phyloP scores from a whole-genome alignment of 2,888 invertebrate species.

The Drosophila melanosoma region DNA sequence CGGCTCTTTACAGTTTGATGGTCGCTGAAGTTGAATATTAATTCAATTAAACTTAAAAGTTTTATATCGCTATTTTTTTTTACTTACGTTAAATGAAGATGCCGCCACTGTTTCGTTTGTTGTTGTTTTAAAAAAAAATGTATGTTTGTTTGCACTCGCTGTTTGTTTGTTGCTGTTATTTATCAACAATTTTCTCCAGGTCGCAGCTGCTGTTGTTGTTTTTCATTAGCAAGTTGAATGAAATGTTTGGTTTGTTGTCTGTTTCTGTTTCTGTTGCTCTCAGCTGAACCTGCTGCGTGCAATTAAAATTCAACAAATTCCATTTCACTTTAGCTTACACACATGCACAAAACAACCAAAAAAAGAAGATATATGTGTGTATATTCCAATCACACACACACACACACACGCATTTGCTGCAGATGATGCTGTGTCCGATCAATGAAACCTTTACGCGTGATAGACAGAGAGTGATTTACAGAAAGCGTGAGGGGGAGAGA shows the following conservation, averaged over 20 bases:
- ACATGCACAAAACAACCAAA: conserved; percentile 10
- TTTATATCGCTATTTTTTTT: conserved; percentile 10
- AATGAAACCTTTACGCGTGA: conserved; percentile 32
- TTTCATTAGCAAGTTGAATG: conserved; percentile 57
- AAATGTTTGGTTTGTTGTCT: conserved; percentile 43
- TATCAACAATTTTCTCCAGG: conserved; percentile 65
- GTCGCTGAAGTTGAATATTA: conserved; percentile 11
- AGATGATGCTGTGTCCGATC: conserved; percentile 48
- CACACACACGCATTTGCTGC: conserved; percentile 13
- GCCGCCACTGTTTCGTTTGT: conserved; percentile 31
- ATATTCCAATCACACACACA: conserved; percentile 25
- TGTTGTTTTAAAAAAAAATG: conserved; percentile 22
- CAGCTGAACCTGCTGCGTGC: conserved; percentile 58
- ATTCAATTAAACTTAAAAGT: conserved; percentile 14
- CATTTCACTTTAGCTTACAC: conserved; percentile 68
- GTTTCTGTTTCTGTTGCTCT: conserved; percentile 31
- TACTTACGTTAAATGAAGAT: conserved; percentile 48
- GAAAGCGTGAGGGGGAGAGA: conserved; percentile 1
- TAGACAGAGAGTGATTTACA: not conserved
- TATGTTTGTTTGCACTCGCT: conserved; percentile 8
- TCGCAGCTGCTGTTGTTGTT: conserved; percentile 23
- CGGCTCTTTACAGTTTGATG: conserved; percentile 27
- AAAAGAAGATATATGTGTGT: conserved; percentile 14
- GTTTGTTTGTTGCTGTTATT: conserved; percentile 35
- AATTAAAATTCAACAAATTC: conserved; percentile 77